A percentile compares a stretch with the other conserved stretches of the same genome.
Conservation (phyloP, 2,888 invertebrate genomes). For the Gryllus longicercus region DNA sequence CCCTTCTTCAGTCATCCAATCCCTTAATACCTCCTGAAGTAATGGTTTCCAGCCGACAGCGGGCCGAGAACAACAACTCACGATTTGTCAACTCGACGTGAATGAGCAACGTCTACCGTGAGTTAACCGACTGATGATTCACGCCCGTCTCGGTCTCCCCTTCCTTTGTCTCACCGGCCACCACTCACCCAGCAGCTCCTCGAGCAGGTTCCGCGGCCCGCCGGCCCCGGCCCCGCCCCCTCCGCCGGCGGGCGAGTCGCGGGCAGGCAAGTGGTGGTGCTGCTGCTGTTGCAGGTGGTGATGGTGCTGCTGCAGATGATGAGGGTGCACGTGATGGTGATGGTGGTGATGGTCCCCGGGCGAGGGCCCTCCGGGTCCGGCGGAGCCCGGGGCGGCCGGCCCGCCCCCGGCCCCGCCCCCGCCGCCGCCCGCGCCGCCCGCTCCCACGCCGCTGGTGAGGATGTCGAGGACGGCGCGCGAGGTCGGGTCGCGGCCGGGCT, state of each 20-base stretch:
- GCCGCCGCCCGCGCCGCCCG: background rate
- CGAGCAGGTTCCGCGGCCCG: slow-evolving; percentile 12
- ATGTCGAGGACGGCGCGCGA: slow-evolving; percentile 41
- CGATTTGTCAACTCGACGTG: no score
- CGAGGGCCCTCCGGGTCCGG: background rate
- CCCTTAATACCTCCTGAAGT: no score
- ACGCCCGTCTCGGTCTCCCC: no score
- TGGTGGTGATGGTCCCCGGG: no score
- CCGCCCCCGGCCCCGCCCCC: background rate
- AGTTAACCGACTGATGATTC: no score
- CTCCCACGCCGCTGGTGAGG: slow-evolving; percentile 38
- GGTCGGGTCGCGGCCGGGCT: slow-evolving; percentile 41
- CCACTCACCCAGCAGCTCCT: slow-evolving; percentile 22
- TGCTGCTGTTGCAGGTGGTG: background rate
- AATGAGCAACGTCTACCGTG: no score
- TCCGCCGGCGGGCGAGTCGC: background rate
- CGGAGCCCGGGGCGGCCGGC: background rate
- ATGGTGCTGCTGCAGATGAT: background rate
- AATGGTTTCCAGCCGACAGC: no score
- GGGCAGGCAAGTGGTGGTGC: background rate
- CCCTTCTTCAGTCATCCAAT: no score
- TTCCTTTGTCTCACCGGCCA: background rate
- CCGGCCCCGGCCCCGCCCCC: background rate
- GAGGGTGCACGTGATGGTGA: background rate
- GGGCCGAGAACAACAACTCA: no score